Conservation (phyloP, 2,113 vertebrate species). For the Coturnix japonica region DNA sequence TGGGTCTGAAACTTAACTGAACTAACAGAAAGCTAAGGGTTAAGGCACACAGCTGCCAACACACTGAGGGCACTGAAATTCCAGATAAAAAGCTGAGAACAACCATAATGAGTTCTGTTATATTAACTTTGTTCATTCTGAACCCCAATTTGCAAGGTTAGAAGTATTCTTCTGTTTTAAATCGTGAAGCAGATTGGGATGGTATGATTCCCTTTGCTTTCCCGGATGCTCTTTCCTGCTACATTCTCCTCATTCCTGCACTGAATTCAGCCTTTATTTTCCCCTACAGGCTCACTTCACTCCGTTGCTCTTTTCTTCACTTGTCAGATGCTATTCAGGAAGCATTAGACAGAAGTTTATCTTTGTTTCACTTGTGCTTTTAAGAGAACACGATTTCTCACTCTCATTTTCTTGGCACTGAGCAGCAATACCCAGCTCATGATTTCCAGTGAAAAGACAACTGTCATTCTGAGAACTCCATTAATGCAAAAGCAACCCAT, state of each 20-base stretch:
- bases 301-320: neutral
- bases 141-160: neutral
- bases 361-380: neutral
- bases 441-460: neutral
- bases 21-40: neutral
- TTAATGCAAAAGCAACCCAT: neutral
- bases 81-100: neutral
- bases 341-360: neutral
- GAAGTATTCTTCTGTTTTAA: neutral
- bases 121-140: neutral
- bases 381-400: neutral
- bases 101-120: neutral
- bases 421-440: neutral
- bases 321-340: neutral
- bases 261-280: neutral
- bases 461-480: neutral
- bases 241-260: neutral
- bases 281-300: too few relatives aligned
- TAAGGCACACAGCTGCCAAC: neutral
- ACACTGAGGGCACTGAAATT: accelerated
- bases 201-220: neutral
- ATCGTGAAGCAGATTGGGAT: accelerated
- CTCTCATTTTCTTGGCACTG: neutral
- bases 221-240: neutral
- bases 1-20: neutral